Evolutionary conservation across 2,113 vertebrate genomes (phyloP), one percentile per base, ranked within the genome.

Genomic region (Furnarius figulus): DNA sequence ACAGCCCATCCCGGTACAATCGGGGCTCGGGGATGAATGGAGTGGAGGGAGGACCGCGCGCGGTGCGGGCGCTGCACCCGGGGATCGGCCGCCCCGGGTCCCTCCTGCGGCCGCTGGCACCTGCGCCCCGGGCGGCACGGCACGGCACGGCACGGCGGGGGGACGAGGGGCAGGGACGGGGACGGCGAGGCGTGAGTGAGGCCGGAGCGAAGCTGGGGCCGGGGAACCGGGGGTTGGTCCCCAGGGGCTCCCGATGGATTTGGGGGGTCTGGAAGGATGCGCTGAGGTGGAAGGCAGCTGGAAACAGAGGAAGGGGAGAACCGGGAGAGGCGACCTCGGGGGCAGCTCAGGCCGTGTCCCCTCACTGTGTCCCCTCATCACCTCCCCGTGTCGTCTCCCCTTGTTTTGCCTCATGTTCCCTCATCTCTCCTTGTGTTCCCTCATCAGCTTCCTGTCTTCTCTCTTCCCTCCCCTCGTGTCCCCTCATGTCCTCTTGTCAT

Each of bases 341-440:
- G 78, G 90, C 92, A 94, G 59, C 74, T 94, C 74, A 55, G 90
- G 92, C 87, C 92, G 24, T 35, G 46, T 87, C 80, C 83, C 65
- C 70, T 81, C 61, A 52, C 28, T 62, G 61, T 62, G 44, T 66
- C 44, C 6, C 28, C 70, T 59, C 28, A 24, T 21, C 68, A 24
- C 53, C 46, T 52, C 58, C 59, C 61, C 59, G 13, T 59, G 76
- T 44, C 27, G 44, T 33, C 44, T 67, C 33, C 27, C 14, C 27
- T 73, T 37, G 14, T 39, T 44, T 49, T 28, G 44, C n/a, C 44
- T 49, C 56, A 20, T 35, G 58, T 72, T 37, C 59, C 37, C 77
- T 58, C 68, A 44, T 58, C 50, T 31, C 67, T 59, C 67, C 50
- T 66, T 46, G 22, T 37, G 59, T 31, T 15, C 62, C 28, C 62